These are phyloP conservation scores for Gibbula magus DNA, from an alignment of 2,888 invertebrate species.

Conservation along the genomic window DNA sequence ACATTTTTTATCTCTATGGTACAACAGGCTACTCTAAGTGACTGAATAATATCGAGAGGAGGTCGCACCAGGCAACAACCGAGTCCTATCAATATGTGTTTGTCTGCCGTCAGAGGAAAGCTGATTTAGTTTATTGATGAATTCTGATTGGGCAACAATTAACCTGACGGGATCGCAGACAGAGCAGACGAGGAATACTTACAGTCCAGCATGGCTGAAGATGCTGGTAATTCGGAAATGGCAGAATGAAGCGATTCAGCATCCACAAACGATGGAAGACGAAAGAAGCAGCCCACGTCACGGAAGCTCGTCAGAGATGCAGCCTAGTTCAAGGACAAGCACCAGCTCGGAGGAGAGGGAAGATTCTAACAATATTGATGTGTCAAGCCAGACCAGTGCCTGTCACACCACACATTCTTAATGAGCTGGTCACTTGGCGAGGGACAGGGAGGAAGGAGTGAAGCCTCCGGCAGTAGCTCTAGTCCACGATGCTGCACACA, in stretches of 20 bases:
- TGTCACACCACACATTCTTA: constrained; percentile 8
- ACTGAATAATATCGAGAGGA: no score
- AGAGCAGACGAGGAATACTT: neutral
- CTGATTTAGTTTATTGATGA: neutral
- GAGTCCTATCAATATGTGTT: neutral
- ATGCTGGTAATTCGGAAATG: neutral
- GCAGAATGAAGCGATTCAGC: neutral
- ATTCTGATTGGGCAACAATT: neutral
- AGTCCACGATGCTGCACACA: neutral
- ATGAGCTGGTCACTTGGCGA: neutral
- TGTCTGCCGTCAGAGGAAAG: neutral
- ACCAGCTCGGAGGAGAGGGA: no score
- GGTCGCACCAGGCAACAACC: neutral
- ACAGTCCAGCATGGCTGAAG: neutral
- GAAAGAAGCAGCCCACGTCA: neutral
- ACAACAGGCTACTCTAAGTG: no score
- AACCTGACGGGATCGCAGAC: neutral
- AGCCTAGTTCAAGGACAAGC: no score
- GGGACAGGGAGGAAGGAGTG: neutral
- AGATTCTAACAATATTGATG: neutral
- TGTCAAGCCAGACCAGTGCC: neutral
- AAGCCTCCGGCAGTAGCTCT: neutral
- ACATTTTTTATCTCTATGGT: no score
- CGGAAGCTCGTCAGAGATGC: neutral
- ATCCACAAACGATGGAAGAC: neutral